Base-by-base conservation (phyloP, 1,140 invertebrate genomes). In the Drosophila jambulina region DNA sequence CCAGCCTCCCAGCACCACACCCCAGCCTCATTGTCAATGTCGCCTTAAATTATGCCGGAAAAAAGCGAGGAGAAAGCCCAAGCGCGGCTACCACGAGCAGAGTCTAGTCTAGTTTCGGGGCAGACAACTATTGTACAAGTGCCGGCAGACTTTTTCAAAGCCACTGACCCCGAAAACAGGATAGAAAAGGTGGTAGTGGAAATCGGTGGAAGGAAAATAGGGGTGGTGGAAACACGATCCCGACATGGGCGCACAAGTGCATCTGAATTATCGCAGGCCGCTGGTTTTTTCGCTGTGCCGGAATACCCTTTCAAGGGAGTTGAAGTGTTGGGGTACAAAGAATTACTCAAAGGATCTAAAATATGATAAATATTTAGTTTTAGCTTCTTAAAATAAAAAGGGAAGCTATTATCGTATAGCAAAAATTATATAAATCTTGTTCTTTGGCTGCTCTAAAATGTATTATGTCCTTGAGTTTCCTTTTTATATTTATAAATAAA, bases 181-280 rank as follows among this genome's bases (percentile, higher is more conserved):
- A 4, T 25, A 45, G 25, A 25, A 43, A n/a, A 1, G 42, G 23
- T 48, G 32, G 61, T n/a, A 19, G 25, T 7, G 25, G 23, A 25
- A 48, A 8, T 8, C 6, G 25, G 29, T n/a, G 27, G 15, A 29
- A 27, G 9, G 43, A 10, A 21, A 78, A 71, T 15, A 8, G 23
- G 32, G 19, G 32, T 25, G 25, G 32, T 25, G 70, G 29, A 36
- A 82, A 82, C 78, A 87, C 71, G 83, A 84, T 90, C 85, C 69
- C 78, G 75, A 84, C 84, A 88, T 83, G 80, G 75, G 82, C 83
- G 78, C 79, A 86, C 83, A 86, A 86, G 85, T 88, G 84, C 80
- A 84, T 76, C 74, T 88, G 78, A 88, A 88, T 88, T 88, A 90
- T 88, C 75, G 85, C 85, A 53, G 76, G 57, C 56, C 67, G 71